Evolutionary conservation across 2,888 invertebrate genomes (phyloP).

Genomic region (Ormyrus thymus): DNA sequence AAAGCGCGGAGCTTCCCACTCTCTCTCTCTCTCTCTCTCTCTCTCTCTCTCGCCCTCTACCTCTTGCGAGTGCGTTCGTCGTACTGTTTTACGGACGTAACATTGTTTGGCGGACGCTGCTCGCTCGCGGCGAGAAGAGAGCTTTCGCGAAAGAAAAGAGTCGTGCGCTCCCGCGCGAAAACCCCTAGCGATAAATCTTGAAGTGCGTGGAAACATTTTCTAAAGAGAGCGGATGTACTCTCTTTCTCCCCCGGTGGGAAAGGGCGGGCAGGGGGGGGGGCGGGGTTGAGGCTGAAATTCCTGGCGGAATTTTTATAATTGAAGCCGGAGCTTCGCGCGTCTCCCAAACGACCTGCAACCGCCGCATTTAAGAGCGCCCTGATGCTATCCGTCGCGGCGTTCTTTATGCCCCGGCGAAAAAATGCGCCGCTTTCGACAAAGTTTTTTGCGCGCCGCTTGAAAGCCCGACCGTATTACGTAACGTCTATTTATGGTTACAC

Average conservation of each 20-base stretch:
- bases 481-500: too few species aligned
- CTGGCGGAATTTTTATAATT: slow-evolving; percentile 47
- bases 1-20: slow-evolving; percentile 17
- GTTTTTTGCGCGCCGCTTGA: too few species aligned
- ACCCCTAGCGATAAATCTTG: slow-evolving; percentile 39
- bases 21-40: background rate
- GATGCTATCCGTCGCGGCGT: too few species aligned
- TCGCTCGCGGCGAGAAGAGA: slow-evolving; percentile 3
- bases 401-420: too few species aligned
- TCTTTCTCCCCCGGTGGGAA: background rate
- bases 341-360: too few species aligned
- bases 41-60: too few species aligned
- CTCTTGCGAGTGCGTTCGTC: background rate
- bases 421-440: too few species aligned
- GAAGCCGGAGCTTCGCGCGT: background rate
- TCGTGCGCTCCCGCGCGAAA: slow-evolving; percentile 11
- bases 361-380: too few species aligned
- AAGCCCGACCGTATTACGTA: too few species aligned
- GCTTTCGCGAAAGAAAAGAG: background rate
- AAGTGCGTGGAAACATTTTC: slow-evolving; percentile 48
- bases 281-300: slow-evolving; percentile 10
- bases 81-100: slow-evolving; percentile 16
- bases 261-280: background rate
- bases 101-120: slow-evolving; percentile 31
- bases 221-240: slow-evolving; percentile 18